These are phyloP conservation scores for Psococerastis gibbosa DNA, from an alignment of 2,888 invertebrate species.

Conservation along the genomic window DNA sequence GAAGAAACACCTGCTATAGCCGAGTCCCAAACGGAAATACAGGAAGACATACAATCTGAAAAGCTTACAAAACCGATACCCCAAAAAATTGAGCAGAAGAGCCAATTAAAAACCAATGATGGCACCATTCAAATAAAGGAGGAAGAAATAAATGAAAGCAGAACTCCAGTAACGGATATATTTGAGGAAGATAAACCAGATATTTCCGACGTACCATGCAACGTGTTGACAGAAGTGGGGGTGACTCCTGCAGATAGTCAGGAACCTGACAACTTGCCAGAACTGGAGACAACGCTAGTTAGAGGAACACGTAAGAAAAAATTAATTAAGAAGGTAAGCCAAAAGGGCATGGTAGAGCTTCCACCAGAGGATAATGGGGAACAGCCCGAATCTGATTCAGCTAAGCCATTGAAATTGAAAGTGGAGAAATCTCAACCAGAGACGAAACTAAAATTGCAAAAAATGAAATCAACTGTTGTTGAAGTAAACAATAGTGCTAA, in stretches of 20 bases:
- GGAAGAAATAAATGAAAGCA: too few species aligned
- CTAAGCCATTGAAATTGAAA: constrained; percentile 12
- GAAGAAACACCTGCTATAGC: background rate
- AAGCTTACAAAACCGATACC: constrained; percentile 7
- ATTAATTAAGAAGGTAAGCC: background rate
- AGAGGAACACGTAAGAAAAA: constrained; percentile 4
- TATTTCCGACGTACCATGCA: too few species aligned
- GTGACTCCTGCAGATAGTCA: background rate
- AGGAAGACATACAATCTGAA: constrained; percentile 7
- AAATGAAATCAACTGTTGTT: constrained; percentile 13
- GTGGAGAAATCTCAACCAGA: constrained; percentile 13
- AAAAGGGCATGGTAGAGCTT: background rate
- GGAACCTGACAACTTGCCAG: background rate
- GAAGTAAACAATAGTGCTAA: constrained; percentile 16
- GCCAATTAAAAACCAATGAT: constrained; percentile 6
- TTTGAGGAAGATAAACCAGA: too few species aligned
- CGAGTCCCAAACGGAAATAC: constrained; percentile 1
- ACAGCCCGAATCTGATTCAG: constrained; percentile 6
- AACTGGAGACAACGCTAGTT: background rate
- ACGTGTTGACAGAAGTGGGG: too few species aligned
- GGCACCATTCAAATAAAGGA: too few species aligned
- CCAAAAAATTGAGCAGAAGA: constrained; percentile 7
- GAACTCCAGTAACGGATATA: too few species aligned
- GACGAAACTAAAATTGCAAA: constrained; percentile 18
- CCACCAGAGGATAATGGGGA: background rate